Evolutionary conservation across 2,113 vertebrate species (phyloP).

Genomic region (Patagioenas fasciata): DNA sequence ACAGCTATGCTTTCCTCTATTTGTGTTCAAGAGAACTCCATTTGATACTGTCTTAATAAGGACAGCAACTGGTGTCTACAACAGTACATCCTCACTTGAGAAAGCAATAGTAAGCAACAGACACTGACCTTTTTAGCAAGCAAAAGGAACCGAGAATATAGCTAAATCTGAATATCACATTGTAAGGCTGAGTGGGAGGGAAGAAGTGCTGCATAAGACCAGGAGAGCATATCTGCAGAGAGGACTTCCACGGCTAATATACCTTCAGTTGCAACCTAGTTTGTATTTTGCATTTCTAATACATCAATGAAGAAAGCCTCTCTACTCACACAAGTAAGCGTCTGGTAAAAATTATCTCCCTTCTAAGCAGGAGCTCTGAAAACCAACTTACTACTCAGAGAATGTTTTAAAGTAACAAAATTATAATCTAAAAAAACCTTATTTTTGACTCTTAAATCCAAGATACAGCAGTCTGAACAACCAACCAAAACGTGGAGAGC

Average conservation of each 20-base stretch:
- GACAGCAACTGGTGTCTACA: not conserved
- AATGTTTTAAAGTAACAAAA: not conserved
- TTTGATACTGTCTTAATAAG: not conserved
- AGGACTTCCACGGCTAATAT: not conserved
- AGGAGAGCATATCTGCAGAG: not conserved
- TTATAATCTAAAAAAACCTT: not conserved
- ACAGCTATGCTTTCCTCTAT: not conserved
- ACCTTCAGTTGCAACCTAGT: not conserved
- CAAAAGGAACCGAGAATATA: not conserved
- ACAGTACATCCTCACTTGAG: not conserved
- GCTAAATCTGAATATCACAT: not conserved
- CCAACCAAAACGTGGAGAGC: not conserved
- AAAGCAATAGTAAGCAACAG: not conserved
- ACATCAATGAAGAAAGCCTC: not conserved
- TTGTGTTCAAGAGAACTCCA: not conserved
- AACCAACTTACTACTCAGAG: not conserved
- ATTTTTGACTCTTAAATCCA: not conserved
- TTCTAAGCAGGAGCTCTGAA: not conserved
- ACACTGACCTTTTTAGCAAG: not conserved
- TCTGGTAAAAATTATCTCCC: not conserved
- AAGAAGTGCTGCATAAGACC: not conserved
- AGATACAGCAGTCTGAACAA: not conserved
- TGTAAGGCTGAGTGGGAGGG: not conserved
- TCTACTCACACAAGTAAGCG: not conserved
- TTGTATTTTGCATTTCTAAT: not conserved